Conservation (phyloP, 2,113 vertebrate species). For the Rhegmatorhina hoffmannsi region DNA sequence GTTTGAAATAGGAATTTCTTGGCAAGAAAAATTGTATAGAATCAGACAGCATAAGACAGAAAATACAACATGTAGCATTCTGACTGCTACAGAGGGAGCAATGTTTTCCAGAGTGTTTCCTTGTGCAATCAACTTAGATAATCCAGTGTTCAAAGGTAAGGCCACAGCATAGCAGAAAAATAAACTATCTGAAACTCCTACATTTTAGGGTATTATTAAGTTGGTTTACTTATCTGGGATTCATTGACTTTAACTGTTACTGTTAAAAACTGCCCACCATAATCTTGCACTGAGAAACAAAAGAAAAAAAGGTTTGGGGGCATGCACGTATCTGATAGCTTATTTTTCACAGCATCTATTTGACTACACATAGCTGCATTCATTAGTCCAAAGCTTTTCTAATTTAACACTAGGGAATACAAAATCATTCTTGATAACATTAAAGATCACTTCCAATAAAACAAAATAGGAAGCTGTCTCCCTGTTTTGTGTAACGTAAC, state of each 20-base stretch:
- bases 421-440: background rate
- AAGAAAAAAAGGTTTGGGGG: background rate
- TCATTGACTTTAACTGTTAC: background rate
- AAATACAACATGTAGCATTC: constrained; percentile 3
- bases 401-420: background rate
- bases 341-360: background rate
- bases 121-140: background rate
- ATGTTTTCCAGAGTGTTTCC: background rate
- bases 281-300: background rate
- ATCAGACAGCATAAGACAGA: background rate
- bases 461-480: background rate
- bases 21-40: constrained; percentile 14
- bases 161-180: background rate
- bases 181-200: constrained; percentile 4
- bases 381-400: background rate
- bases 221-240: constrained; percentile 13
- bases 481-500: background rate
- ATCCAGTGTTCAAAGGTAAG: background rate
- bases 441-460: background rate
- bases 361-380: background rate
- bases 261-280: background rate
- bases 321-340: background rate
- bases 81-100: background rate
- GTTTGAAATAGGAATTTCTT: constrained; percentile 36
- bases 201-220: constrained; percentile 4